Evolutionary conservation across 1,140 invertebrate genomes (phyloP), one percentile per base, ranked within the genome.

Genomic region (Cephus cinctus): DNA sequence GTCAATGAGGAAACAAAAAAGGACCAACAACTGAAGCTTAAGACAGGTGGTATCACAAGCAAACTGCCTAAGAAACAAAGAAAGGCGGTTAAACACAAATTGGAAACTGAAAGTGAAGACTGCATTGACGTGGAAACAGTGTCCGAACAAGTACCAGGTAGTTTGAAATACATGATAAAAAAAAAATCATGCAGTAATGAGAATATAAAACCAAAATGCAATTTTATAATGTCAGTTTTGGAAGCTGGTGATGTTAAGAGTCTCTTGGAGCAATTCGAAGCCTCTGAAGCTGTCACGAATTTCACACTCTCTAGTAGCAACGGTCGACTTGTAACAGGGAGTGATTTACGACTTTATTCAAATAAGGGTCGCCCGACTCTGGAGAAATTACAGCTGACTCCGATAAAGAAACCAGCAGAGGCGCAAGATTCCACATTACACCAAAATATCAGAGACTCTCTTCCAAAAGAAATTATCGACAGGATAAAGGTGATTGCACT

Each of bases 211-310:
- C 38, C 34, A 12, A 39, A n/a, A n/a, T n/a, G 19, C 21, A 43
- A 16, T 39, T 48, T n/a, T 11, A 23, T 30, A 35, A 19, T 34
- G 15, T 19, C 45, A 75, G 78, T 71, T 25, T 51, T 81, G n/a
- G 73, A 80, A 67, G 80, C 80, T 47, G 58, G 65, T 12, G 78
- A 81, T 63, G 51, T 80, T 4, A 66, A 65, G 4, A 81, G 78
- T 63, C 67, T 82, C 6, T 54, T 82, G 14, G 79, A 80, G 43
- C 77, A 82, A 58, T 82, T 82, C 70, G 80, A 82, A 63, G 75
- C 76, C 19, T 65, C 73, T 1, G 75, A 77, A 58, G 61, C 50
- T 27, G 50, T 56, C 27, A 57, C 55, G 23, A 14, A 36, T 12
- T n/a, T 0, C 36, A 47, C 16, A 14, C n/a, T 19, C 1, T 8